Evolutionary conservation across 2,797 vertebrate species (phyloP).

Genomic region (Sciurus vulgaris): DNA sequence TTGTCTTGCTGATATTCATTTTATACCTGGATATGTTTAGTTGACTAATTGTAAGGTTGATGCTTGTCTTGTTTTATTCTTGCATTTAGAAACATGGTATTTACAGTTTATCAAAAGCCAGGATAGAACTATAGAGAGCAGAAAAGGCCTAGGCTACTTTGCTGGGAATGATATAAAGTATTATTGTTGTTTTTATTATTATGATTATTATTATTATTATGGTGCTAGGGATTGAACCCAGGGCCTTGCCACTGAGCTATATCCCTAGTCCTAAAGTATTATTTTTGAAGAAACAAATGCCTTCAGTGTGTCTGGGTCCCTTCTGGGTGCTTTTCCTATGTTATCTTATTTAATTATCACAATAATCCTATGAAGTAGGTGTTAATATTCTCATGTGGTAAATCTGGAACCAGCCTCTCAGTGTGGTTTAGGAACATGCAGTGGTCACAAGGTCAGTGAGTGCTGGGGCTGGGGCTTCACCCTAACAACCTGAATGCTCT

Average conservation of each 20-base stretch:
- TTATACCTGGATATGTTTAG: neutral
- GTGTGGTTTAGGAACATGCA: neutral
- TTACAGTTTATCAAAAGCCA: neutral
- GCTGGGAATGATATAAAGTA: neutral
- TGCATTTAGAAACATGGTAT: constrained; percentile 4
- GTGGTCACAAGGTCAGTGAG: neutral
- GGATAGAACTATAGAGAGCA: neutral
- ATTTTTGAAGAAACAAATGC: neutral
- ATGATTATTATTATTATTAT: neutral
- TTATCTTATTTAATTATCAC: neutral
- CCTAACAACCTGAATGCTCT: neutral
- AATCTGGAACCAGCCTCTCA: neutral
- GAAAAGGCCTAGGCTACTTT: neutral
- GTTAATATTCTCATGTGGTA: neutral
- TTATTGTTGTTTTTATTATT: neutral
- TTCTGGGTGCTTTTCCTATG: neutral
- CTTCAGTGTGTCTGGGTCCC: neutral
- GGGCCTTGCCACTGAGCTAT: neutral
- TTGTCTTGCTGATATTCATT: neutral
- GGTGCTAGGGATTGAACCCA: neutral
- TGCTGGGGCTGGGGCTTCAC: neutral
- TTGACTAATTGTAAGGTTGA: neutral
- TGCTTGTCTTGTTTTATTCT: neutral
- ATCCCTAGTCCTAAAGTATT: neutral
- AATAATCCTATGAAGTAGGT: neutral